These are phyloP conservation scores for Macropodus opercularis DNA, from an alignment of 2,797 vertebrate genomes.

Conservation along the genomic window DNA sequence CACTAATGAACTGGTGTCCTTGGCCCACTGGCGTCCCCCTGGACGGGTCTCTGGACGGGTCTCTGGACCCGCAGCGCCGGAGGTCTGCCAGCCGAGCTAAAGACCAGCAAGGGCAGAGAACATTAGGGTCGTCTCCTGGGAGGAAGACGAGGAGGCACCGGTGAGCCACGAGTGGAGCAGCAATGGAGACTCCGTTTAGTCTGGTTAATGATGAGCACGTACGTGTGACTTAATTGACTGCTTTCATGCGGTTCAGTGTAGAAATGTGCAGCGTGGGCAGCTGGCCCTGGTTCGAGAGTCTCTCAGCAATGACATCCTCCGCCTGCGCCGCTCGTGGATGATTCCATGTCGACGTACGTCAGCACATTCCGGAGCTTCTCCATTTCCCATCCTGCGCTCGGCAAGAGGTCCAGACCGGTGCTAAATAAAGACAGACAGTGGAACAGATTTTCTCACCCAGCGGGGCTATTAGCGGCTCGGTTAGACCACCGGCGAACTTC, in stretches of 20 bases:
- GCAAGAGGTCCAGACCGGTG: conserved; percentile 49
- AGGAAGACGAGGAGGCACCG: conserved; percentile 17
- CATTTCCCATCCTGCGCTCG: conserved; percentile 19
- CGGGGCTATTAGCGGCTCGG: conserved; percentile 74
- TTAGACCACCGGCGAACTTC: conserved; percentile 72
- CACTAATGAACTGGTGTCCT: neutral
- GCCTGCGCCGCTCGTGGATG: conserved; percentile 19
- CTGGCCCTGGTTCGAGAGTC: conserved; percentile 64
- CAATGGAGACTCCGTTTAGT: no score
- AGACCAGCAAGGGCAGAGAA: conserved; percentile 31
- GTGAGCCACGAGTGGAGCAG: conserved; percentile 57
- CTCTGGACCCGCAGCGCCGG: conserved; percentile 19
- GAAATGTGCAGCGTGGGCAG: conserved; percentile 31
- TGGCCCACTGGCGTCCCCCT: neutral
- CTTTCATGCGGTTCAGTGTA: no score
- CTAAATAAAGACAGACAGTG: conserved; percentile 78
- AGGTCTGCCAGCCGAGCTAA: conserved; percentile 15
- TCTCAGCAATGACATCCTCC: conserved; percentile 38
- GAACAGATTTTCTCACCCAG: conserved; percentile 75
- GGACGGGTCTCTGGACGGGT: neutral
- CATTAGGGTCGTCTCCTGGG: conserved; percentile 51
- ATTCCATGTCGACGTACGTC: conserved; percentile 40
- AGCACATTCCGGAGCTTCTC: conserved; percentile 38
- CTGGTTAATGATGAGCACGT: conserved; percentile 2
- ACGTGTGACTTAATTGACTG: no score